Evolutionary conservation across 2,888 invertebrate species (phyloP), one percentile per base, ranked within the genome.

Genomic region (Platycnemis pennipes): DNA sequence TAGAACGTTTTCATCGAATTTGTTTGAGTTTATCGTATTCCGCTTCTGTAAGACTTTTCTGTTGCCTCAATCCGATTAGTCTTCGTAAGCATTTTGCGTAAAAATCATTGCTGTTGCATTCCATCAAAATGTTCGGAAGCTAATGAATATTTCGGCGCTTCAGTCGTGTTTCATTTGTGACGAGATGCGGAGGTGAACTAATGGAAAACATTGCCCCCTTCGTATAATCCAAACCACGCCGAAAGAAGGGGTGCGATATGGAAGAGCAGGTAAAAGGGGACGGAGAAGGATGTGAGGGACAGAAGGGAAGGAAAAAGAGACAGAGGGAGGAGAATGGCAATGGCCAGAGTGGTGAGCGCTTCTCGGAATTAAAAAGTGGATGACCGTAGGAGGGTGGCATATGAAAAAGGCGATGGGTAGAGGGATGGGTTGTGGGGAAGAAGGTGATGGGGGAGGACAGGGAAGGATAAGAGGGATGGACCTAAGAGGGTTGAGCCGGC

Each of bases 341-440:
- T 89, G 56, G 89, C 89, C 56, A 89, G 89, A 87, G 87, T 46
- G 87, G 11, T n/a, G 87, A 89, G 77, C 46, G 94, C 44, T 31
- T 45, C 85, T 69, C 77, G 56, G 86, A 94, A 87, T 86, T 94
- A 94, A 88, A 88, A 88, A 94, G 94, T 94, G 87, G 88, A 88
- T 94, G 88, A 63, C 86, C 86, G 86, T n/a, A 86, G 77, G 87
- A 94, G 46, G 85, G 45, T 49, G 56, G 45, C 16, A 46, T n/a
- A 89, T 46, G 22, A 42, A 26, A 31, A 37, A 37, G 63, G 13
- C 1, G 13, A 46, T 5, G 26, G 26, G 37, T 16, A 94, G 45
- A 69, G 77, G n/a, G 16, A 37, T 5, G 53, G 26, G 63, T 31
- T 46, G 45, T 45, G 4, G 42, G 46, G n/a, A 44, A 44, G n/a